Conservation (phyloP, 2,888 invertebrate genomes). For the Nomada goodeniana region DNA sequence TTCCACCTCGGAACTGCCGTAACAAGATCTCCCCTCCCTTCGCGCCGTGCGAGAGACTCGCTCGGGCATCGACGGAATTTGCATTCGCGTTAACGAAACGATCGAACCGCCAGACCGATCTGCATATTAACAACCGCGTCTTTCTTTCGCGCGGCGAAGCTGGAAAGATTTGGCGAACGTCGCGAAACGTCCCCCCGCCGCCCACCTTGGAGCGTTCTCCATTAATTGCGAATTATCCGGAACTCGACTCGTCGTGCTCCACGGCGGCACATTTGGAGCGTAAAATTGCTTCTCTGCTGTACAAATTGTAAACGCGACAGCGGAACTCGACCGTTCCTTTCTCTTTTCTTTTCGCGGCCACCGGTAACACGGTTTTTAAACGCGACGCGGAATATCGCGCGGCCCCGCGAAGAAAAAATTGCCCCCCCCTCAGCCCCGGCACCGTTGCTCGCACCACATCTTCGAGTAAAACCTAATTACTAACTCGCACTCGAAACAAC, state of each 20-base stretch:
- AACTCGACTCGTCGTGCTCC: neutral
- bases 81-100: slow-evolving; percentile 24
- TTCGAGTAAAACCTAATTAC: slow-evolving; percentile 53
- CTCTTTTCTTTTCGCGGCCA: too few species aligned
- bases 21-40: slow-evolving; percentile 41
- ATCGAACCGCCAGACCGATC: slow-evolving; percentile 35
- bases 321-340: neutral
- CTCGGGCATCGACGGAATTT: slow-evolving; percentile 26
- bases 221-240: slow-evolving; percentile 54
- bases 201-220: neutral
- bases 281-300: slow-evolving; percentile 45
- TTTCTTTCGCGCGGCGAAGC: slow-evolving; percentile 16
- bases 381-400: neutral
- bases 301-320: slow-evolving; percentile 18
- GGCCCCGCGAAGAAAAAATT: slow-evolving; percentile 11
- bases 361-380: slow-evolving; percentile 25
- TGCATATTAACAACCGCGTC: slow-evolving; percentile 47
- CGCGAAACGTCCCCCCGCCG: neutral
- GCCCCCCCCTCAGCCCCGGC: neutral
- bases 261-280: slow-evolving; percentile 44
- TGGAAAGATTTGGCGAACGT: neutral
- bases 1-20: slow-evolving; percentile 42
- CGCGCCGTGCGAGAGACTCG: slow-evolving; percentile 4
- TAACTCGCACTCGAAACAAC: slow-evolving; percentile 44
- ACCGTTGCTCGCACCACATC: neutral